Base-by-base conservation (phyloP, 2,888 invertebrate species). In the Gari tellinella region DNA sequence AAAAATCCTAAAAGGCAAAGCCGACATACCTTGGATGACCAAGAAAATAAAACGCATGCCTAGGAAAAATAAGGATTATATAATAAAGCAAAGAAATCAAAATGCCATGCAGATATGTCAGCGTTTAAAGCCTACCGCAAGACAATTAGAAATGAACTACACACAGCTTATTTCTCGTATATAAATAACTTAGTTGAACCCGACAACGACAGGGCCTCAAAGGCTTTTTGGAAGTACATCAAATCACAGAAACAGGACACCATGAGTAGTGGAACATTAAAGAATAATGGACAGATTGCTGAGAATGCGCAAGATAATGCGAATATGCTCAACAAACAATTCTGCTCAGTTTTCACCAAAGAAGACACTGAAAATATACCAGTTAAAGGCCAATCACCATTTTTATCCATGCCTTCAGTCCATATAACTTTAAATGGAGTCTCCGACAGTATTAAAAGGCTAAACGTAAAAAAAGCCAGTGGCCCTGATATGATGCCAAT, bases 401-500 rank as follows among this genome's bases (percentile, higher is more conserved):
- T 56, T 37, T 41, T 17, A 4, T 8, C 48, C 19, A 72, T 72
- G 72, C 46, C 45, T 1, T 38, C 45, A 0, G 53, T 67, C 14
- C 43, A 45, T 12, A 21, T 67, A 1, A 60, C 58, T 2, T 2
- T 26, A 1, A 49, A 58, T 2, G 51, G 52, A 41, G 60, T 66
- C 14, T 12, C 23, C 1, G 49, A 66, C 1, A 38, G 57, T 15
- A 41, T 52, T 1, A 43, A 58, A 26, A 15, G 37, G n/a, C n/a
- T n/a, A n/a, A n/a, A n/a, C n/a, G n/a, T n/a, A n/a, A n/a, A n/a
- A n/a, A n/a, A n/a, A n/a, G 14, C 19, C 37, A 5, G 55, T 56
- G 64, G 64, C 4, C 64, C 68, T 21, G 68, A 74, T 25, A 68
- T 46, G 37, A n/a, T n/a, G n/a, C n/a, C n/a, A n/a, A n/a, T n/a